A percentile compares a stretch with the other conserved stretches of the same genome.
Conservation (phyloP, 2,797 vertebrate genomes). For the Acanthurus lineatus region DNA sequence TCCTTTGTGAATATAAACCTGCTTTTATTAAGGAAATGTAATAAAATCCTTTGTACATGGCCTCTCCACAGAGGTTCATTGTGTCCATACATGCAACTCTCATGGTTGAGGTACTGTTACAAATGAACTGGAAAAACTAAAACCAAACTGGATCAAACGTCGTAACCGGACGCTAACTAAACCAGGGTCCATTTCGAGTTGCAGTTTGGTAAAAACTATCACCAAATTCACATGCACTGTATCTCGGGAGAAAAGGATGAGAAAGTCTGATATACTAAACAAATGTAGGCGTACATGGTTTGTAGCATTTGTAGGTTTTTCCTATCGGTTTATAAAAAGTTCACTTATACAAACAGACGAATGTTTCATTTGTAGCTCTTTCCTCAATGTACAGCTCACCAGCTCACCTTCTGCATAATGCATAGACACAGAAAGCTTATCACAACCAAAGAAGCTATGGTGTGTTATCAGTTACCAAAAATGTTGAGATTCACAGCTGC, state of each 20-base stretch:
- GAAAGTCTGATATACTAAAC: constrained; percentile 86
- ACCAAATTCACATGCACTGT: constrained; percentile 92
- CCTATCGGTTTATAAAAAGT: constrained; percentile 73
- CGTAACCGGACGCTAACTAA: constrained; percentile 81
- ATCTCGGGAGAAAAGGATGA: constrained; percentile 86
- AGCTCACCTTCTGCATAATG: constrained; percentile 62
- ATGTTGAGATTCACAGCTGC: constrained; percentile 66
- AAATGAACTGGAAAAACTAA: constrained; percentile 78
- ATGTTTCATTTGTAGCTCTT: constrained; percentile 65
- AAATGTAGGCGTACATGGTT: constrained; percentile 87
- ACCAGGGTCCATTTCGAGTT: constrained; percentile 86
- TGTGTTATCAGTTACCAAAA: constrained; percentile 62
- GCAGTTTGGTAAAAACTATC: constrained; percentile 88
- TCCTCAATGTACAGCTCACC: constrained; percentile 61
- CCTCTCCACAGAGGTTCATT: constrained; percentile 90
- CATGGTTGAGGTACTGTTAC: constrained; percentile 91
- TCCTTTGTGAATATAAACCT: constrained; percentile 86
- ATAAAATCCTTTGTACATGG: constrained; percentile 96
- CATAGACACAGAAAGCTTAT: constrained; percentile 76
- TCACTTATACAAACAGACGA: constrained; percentile 76
- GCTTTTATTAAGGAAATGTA: constrained; percentile 99
- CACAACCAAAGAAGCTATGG: constrained; percentile 74
- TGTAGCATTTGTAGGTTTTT: constrained; percentile 83
- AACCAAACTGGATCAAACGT: constrained; percentile 68
- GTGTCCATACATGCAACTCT: constrained; percentile 94